Conservation (phyloP, 2,113 vertebrate species). For the Pachycephala philippinensis region DNA sequence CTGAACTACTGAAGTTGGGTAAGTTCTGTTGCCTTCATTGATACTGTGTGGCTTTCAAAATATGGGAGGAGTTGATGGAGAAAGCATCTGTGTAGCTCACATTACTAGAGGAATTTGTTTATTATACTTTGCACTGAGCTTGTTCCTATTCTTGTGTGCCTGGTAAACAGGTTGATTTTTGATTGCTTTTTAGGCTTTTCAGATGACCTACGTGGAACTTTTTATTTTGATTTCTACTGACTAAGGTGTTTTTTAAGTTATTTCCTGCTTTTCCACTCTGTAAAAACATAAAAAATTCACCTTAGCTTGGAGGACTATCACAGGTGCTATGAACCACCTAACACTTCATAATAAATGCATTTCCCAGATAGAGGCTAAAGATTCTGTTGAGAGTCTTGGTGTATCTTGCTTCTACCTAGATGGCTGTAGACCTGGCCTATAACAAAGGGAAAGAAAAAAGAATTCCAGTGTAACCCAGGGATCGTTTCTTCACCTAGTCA, state of each 20-base stretch:
- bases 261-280: neutral
- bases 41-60: neutral
- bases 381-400: neutral
- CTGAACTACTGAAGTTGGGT: neutral
- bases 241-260: neutral
- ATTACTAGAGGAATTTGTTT: neutral
- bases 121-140: neutral
- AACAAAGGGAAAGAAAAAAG: neutral
- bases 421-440: neutral
- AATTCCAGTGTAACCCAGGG: neutral
- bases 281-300: neutral
- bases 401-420: neutral
- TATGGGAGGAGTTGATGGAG: neutral
- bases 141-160: neutral
- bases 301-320: neutral
- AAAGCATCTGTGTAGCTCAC: neutral
- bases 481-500: neutral
- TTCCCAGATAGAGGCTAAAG: neutral
- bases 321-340: neutral
- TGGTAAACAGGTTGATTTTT: slow-evolving; percentile 13
- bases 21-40: neutral
- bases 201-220: neutral
- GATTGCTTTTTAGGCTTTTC: neutral
- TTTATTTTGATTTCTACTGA: neutral
- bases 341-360: neutral